phyloP scores from a whole-genome alignment of 2,797 vertebrate genomes.

The Coreius guichenoti region DNA sequence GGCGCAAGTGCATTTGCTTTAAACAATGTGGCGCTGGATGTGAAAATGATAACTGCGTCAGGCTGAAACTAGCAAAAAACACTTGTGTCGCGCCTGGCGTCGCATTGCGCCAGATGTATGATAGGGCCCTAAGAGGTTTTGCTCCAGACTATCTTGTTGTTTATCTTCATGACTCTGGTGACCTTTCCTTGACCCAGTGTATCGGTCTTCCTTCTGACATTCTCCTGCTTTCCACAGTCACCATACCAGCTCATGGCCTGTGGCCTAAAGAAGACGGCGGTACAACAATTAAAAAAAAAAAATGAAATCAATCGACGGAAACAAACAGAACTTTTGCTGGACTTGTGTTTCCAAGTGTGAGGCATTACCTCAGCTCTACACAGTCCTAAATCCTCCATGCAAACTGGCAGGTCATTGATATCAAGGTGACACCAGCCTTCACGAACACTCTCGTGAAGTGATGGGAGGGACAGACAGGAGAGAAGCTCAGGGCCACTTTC shows the following conservation, averaged over 20 bases:
- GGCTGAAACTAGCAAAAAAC: too few species aligned
- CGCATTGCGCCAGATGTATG: too few species aligned
- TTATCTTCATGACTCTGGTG: background rate
- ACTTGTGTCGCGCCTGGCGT: too few species aligned
- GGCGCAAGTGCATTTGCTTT: too few species aligned
- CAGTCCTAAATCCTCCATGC: constrained; percentile 59
- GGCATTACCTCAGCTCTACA: constrained; percentile 31
- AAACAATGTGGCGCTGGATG: too few species aligned
- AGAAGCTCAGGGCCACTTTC: constrained; percentile 71
- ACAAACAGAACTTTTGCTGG: constrained; percentile 6
- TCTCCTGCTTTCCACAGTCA: background rate
- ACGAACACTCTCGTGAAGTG: constrained; percentile 62
- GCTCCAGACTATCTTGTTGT: background rate
- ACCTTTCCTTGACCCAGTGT: background rate
- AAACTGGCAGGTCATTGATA: constrained; percentile 57
- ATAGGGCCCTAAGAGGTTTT: background rate
- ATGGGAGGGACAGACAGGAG: constrained; percentile 71
- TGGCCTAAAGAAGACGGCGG: background rate
- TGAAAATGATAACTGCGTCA: too few species aligned
- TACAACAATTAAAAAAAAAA: background rate
- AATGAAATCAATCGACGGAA: background rate
- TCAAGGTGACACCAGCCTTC: constrained; percentile 62
- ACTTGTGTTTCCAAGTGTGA: background rate
- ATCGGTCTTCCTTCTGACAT: background rate
- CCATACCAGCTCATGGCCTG: constrained; percentile 10